Conservation (phyloP, 2,797 vertebrate species). For the Menidia menidia region DNA sequence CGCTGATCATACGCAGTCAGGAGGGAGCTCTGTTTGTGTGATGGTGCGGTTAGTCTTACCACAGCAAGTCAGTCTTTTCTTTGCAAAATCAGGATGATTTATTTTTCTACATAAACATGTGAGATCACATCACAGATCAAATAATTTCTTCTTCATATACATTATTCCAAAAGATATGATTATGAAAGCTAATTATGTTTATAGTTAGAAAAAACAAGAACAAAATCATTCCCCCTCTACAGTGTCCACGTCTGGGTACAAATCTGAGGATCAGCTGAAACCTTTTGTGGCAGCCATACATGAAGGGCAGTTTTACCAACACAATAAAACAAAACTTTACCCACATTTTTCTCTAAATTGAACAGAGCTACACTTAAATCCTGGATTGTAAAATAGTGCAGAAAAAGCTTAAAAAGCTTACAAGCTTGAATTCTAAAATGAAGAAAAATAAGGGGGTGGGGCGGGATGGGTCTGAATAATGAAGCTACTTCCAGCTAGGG, state of each 20-base stretch:
- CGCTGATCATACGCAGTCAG: background rate
- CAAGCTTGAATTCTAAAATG: no score
- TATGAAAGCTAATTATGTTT: conserved; percentile 39
- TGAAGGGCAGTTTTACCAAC: conserved; percentile 1
- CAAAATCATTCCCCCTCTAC: conserved; percentile 1
- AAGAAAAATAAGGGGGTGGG: no score
- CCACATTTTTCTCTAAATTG: background rate
- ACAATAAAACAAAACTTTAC: conserved; percentile 3
- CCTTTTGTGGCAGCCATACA: conserved; percentile 38
- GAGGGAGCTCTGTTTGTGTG: background rate
- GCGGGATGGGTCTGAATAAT: background rate
- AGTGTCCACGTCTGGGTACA: background rate
- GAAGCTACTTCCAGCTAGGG: background rate
- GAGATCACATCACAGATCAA: conserved; percentile 21
- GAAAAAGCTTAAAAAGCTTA: background rate
- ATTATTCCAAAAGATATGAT: conserved; percentile 16
- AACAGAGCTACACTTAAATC: background rate
- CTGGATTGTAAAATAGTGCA: background rate
- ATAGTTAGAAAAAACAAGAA: conserved; percentile 19
- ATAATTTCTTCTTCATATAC: conserved; percentile 1
- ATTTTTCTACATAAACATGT: conserved; percentile 48
- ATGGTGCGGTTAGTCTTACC: background rate
- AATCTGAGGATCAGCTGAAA: conserved; percentile 3
- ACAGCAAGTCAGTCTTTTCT: conserved; percentile 1
- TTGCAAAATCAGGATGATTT: conserved; percentile 53